Percentiles rank a stretch among this genome's conserved stretches.
These are phyloP conservation scores for Todus mexicanus DNA, from an alignment of 2,797 vertebrate species.

Conservation along the genomic window DNA sequence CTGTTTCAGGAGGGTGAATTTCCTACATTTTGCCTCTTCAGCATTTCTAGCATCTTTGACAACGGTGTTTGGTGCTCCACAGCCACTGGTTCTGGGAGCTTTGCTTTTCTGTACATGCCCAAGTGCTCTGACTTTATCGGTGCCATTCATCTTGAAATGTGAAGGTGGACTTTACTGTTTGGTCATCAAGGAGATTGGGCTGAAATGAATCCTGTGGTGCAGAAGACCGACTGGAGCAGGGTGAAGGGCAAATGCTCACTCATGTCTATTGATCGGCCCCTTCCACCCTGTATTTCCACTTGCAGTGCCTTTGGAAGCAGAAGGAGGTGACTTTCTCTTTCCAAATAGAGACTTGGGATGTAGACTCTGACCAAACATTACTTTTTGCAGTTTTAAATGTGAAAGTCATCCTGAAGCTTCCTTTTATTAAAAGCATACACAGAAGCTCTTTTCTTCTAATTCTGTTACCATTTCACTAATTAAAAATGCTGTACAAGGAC, in stretches of 20 bases:
- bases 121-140: not conserved
- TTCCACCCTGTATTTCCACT: not conserved
- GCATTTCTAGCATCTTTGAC: not conserved
- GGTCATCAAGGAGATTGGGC: not conserved
- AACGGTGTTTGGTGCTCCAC: not conserved
- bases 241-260: not conserved
- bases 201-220: not conserved
- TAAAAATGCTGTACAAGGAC: conserved; percentile 51
- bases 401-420: not conserved
- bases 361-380: not conserved
- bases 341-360: not conserved
- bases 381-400: not conserved
- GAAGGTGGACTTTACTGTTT: not conserved
- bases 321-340: not conserved
- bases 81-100: not conserved
- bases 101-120: not conserved
- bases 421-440: not conserved
- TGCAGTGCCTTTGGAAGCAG: not conserved
- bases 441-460: not conserved
- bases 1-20: not conserved
- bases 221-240: not conserved
- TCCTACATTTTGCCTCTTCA: accelerated
- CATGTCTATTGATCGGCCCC: not conserved
- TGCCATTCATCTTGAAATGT: not conserved
- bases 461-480: conserved; percentile 36